Evolutionary conservation across 2,888 invertebrate species (phyloP).

Genomic region (Andrena trimmerana): DNA sequence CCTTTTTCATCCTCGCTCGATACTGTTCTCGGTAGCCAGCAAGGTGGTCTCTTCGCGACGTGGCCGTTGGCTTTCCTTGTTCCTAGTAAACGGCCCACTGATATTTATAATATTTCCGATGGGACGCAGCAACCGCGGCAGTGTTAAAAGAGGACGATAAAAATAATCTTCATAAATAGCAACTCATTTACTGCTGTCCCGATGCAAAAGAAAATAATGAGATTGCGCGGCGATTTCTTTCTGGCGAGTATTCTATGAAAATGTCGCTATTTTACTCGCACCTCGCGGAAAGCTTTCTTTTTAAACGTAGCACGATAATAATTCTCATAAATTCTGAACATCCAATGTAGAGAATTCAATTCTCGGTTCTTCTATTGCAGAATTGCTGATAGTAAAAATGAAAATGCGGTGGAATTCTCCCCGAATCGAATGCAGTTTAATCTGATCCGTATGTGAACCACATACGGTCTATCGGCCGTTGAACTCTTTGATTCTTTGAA

Average conservation of each 20-base stretch:
- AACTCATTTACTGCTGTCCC: neutral
- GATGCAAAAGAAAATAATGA: neutral
- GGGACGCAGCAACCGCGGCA: slow-evolving; percentile 10
- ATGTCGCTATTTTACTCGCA: neutral
- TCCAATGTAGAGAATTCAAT: neutral
- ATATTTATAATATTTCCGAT: slow-evolving; percentile 52
- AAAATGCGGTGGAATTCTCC: slow-evolving; percentile 34
- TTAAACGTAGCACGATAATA: too few relatives aligned
- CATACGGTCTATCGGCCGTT: slow-evolving; percentile 36
- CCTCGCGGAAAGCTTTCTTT: neutral
- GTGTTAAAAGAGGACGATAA: slow-evolving; percentile 1
- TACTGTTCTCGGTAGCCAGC: slow-evolving; percentile 54
- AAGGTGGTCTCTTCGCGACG: slow-evolving; percentile 55
- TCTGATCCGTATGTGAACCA: slow-evolving; percentile 50
- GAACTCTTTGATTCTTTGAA: slow-evolving; percentile 57
- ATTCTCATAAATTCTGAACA: too few relatives aligned
- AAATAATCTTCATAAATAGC: slow-evolving; percentile 18
- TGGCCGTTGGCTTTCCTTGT: slow-evolving; percentile 34
- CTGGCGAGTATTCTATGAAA: too few relatives aligned
- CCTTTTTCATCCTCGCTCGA: slow-evolving; percentile 59
- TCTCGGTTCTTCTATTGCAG: neutral
- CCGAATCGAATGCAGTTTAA: slow-evolving; percentile 53
- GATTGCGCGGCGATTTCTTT: neutral
- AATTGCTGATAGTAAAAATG: neutral
- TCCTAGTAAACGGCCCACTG: slow-evolving; percentile 37